Evolutionary conservation across 2,113 vertebrate species (phyloP).

Genomic region (Euleptes europaea): DNA sequence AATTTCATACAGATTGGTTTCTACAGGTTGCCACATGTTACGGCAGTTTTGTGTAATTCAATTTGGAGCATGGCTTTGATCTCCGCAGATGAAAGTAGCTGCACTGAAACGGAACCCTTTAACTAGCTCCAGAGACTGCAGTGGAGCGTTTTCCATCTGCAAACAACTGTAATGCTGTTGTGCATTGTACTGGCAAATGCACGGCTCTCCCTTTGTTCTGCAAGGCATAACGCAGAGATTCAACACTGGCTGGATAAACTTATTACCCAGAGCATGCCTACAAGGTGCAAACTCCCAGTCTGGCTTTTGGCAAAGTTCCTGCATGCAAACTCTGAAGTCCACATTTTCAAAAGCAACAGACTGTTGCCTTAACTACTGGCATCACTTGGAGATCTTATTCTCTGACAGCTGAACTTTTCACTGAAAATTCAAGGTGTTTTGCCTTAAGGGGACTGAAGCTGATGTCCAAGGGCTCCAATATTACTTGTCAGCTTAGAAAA

Average conservation of each 20-base stretch:
- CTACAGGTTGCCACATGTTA: slow-evolving; percentile 47
- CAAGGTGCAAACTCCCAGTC: not conserved
- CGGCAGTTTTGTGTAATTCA: slow-evolving; percentile 50
- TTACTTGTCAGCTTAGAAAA: not conserved
- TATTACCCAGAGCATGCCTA: not conserved
- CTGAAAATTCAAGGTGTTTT: not conserved
- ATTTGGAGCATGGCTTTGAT: slow-evolving; percentile 51
- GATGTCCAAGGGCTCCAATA: not conserved
- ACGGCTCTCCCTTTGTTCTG: slow-evolving; percentile 6
- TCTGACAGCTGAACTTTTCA: not conserved
- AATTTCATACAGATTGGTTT: slow-evolving; percentile 27
- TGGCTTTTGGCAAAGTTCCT: not conserved
- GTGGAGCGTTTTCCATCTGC: slow-evolving; percentile 23
- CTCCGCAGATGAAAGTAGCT: slow-evolving; percentile 48
- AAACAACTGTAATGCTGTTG: not conserved
- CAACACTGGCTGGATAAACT: not conserved
- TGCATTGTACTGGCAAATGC: not conserved
- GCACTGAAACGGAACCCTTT: slow-evolving; percentile 44
- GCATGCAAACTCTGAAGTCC: not conserved
- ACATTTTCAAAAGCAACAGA: not conserved
- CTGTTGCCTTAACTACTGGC: not conserved
- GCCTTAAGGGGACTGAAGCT: not conserved
- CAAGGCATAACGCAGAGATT: not conserved
- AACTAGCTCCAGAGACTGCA: slow-evolving; percentile 35
- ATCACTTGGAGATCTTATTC: not conserved